Evolutionary conservation across 2,888 invertebrate species (phyloP).

Genomic region (Muscina levida): DNA sequence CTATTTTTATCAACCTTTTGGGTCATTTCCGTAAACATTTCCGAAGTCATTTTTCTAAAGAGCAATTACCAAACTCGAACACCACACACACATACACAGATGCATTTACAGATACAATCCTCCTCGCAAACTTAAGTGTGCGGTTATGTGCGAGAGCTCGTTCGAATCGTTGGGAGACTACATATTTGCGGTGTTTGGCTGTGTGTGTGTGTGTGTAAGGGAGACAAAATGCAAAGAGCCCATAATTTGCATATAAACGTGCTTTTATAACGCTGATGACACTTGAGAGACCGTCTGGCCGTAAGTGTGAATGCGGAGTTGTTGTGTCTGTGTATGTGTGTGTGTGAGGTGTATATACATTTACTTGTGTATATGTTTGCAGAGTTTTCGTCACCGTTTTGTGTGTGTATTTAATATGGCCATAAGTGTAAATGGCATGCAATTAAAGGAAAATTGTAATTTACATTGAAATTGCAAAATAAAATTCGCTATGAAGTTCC

Average conservation of each 20-base stretch:
- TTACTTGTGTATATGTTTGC: not conserved
- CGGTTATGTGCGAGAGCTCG: not conserved
- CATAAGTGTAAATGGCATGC: conserved; percentile 47
- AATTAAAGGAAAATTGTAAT: conserved; percentile 50
- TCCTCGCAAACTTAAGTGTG: not conserved
- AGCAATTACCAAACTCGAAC: conserved; percentile 58
- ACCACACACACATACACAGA: conserved; percentile 19
- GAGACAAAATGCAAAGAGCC: conserved; percentile 37
- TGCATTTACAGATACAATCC: not conserved
- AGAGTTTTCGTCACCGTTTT: conserved; percentile 7
- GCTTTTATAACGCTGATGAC: conserved; percentile 61
- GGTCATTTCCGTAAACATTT: conserved; percentile 63
- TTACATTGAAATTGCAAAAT: conserved; percentile 45
- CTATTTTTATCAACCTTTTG: conserved; percentile 59
- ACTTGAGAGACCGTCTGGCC: conserved; percentile 59
- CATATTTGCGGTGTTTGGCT: no score
- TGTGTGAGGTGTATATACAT: not conserved
- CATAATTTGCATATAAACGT: conserved; percentile 63
- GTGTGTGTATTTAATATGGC: conserved; percentile 24
- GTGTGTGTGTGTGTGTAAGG: not conserved
- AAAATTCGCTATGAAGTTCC: not conserved
- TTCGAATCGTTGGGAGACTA: no score
- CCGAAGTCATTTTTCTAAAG: conserved; percentile 56
- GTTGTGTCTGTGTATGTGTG: not conserved
- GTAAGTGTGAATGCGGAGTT: conserved; percentile 4